phyloP scores from a whole-genome alignment of 1,140 invertebrate genomes.

The Pogonognathellus flavescens region DNA sequence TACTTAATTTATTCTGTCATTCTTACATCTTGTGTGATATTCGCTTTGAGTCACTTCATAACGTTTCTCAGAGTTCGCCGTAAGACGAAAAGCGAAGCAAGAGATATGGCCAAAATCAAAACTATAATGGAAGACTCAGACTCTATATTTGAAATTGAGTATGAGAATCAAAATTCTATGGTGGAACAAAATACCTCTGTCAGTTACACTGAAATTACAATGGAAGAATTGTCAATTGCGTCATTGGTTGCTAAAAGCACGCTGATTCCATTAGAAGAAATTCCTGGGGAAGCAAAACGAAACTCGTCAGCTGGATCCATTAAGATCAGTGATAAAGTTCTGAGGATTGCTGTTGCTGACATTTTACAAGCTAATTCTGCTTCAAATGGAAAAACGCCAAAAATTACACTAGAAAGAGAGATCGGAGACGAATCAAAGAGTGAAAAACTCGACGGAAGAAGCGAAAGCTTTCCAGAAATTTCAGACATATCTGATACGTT shows the following conservation, averaged over 20 bases:
- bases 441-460: background rate
- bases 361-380: background rate
- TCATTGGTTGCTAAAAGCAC: background rate
- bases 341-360: background rate
- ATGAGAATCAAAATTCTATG: background rate
- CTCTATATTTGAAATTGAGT: background rate
- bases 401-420: conserved; percentile 10
- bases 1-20: conserved; percentile 11
- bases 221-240: conserved; percentile 9
- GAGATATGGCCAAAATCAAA: background rate
- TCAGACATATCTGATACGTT: conserved; percentile 11
- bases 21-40: background rate
- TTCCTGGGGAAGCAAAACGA: background rate
- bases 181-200: background rate
- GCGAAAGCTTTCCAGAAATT: conserved; percentile 20
- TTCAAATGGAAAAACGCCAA: background rate
- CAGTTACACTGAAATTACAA: background rate
- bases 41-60: conserved; percentile 28
- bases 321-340: background rate
- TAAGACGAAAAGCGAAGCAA: conserved; percentile 1
- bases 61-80: background rate
- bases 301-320: background rate
- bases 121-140: conserved; percentile 1
- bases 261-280: background rate
- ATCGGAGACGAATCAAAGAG: background rate